Evolutionary conservation across 2,113 vertebrate species (phyloP), one percentile per base, ranked within the genome.

Genomic region (Elgaria multicarinata): DNA sequence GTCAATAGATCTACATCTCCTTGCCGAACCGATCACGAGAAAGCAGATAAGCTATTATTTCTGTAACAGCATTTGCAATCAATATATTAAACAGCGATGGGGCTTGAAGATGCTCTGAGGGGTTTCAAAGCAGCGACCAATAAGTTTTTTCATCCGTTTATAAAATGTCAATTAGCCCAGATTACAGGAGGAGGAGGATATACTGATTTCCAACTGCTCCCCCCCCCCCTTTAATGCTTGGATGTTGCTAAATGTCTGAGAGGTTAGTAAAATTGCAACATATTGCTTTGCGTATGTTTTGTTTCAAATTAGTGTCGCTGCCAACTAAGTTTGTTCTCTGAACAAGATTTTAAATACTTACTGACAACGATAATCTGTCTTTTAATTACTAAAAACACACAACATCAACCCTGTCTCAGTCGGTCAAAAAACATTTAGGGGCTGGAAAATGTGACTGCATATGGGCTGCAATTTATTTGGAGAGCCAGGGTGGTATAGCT

Each of bases 241-340:
- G 90, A 81, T 13, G 71, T 84, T 90, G 88, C 66, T 92, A 82
- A n/a, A 86, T 87, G 55, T 28, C 33, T 88, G 44, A 77, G 78
- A 91, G 62, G 46, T 84, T 93, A 91, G 92, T 95, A 90, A 91
- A 87, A 91, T 86, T 6, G 2, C 85, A 94, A 90, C 84, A 85
- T 91, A 94, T 87, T 93, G 77, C 53, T 87, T 94, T 94, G 33
- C 20, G 39, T 80, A 67, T 86, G 81, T 91, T 86, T 86, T 83
- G 92, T 90, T 93, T 88, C 91, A 58, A 94, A 92, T 86, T 90
- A 92, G 88, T 93, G 55, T 18, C 58, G 3, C 18, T 89, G 58
- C 53, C 87, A 64, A 36, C 81, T 84, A 91, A 86, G 12, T 87
- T 93, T 89, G 72, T 9, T 89, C 67, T 85, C 44, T 18, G 44